Evolutionary conservation across 1,140 invertebrate species (phyloP).

Genomic region (Magallana ariakensis): DNA sequence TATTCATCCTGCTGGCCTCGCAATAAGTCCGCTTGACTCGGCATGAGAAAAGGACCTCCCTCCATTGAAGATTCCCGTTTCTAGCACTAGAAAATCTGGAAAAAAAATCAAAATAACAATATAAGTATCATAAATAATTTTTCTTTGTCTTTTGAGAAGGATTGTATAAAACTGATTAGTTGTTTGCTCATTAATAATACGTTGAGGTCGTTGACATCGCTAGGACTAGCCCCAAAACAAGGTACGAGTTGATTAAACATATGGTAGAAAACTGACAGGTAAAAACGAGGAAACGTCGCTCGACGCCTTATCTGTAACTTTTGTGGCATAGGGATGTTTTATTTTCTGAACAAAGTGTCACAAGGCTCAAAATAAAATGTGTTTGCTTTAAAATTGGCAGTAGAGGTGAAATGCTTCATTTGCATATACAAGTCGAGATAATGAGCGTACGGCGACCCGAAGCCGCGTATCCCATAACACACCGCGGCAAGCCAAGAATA

Average conservation of each 20-base stretch:
- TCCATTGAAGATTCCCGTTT: constrained; percentile 5
- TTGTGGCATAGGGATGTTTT: background rate
- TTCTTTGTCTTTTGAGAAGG: background rate
- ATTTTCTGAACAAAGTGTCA: background rate
- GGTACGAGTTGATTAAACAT: background rate
- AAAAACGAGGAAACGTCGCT: background rate
- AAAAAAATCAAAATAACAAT: background rate
- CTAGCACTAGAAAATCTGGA: background rate
- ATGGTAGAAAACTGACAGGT: constrained; percentile 3
- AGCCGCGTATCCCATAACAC: constrained; percentile 19
- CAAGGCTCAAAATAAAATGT: background rate
- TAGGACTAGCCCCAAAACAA: background rate
- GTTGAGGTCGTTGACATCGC: background rate
- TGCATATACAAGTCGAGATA: constrained; percentile 4
- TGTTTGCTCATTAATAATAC: too few relatives aligned
- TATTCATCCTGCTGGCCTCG: background rate
- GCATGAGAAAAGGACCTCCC: background rate
- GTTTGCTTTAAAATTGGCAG: background rate
- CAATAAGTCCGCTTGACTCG: too few relatives aligned
- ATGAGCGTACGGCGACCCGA: constrained; percentile 8
- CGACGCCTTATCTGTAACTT: background rate
- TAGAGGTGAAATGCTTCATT: constrained; percentile 34
- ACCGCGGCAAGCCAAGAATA: background rate
- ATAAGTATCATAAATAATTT: background rate
- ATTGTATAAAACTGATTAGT: too few relatives aligned